Base-by-base conservation (phyloP, 2,888 invertebrate species). In the Sturmia bella region DNA sequence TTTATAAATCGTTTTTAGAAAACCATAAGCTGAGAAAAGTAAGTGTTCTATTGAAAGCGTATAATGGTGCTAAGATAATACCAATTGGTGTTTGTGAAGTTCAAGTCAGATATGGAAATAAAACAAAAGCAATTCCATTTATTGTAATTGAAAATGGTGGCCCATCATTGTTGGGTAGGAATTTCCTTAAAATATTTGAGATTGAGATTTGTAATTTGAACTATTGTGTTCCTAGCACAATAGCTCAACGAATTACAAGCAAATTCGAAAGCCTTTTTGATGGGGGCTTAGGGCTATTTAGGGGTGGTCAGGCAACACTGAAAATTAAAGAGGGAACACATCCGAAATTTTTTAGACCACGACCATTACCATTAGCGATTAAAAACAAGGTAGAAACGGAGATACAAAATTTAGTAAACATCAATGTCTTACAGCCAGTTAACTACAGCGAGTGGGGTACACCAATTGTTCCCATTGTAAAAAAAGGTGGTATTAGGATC, bases 401-500 rank as follows among this genome's bases (percentile, higher is more conserved):
- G 54, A 50, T 82, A 15, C 64, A 56, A 17, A 72, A 73, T 5
- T 50, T 83, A n/a, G 83, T 82, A 5, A 13, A 45, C 15, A 15
- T 72, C 9, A 52, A 59, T 32, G 70, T 84, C 2, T 66, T 85
- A 37, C 27, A 74, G 24, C 83, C 74, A 6, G 84, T 84, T 7
- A 37, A 82, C 13, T 75, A 43, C 43, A 64, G 41, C 17, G 77
- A 84, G 15, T 88, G 88, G 88, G 88, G 83, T 6, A 87, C 87
- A 21, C 89, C 89, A 0, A 48, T 48, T n/a, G 45, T 45, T 4
- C 45, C 45, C 45, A 85, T 90, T 2, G 89, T 89, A 6, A 84
- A 79, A 5, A 85, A 89, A 78, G 88, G 87, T 11, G 37, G 57
- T 13, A 70, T 85, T 39, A 48, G 85, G 9, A 83, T 85, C 13